Conservation (phyloP, 1,140 invertebrate species). For the Caenorhabditis latens region DNA sequence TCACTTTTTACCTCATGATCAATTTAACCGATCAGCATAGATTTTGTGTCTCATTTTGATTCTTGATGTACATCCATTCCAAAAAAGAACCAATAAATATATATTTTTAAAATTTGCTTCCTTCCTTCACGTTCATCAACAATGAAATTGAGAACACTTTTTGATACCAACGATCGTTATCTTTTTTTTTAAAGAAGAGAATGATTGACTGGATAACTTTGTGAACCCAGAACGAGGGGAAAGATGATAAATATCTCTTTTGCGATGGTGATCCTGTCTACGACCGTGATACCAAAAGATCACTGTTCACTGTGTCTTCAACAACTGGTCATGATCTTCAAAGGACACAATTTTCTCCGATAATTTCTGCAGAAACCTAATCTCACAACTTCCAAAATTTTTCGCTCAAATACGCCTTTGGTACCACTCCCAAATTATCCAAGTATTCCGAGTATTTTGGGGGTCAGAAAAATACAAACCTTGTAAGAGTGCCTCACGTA, state of each 20-base stretch:
- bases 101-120: background rate
- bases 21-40: slow-evolving; percentile 35
- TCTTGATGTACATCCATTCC: background rate
- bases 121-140: background rate
- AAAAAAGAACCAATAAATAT: background rate
- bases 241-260: background rate
- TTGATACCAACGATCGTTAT: slow-evolving; percentile 11
- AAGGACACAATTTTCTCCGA: background rate
- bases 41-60: background rate
- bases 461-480: slow-evolving; percentile 77
- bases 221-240: background rate
- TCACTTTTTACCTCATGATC: slow-evolving; percentile 6
- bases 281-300: slow-evolving; percentile 1
- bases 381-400: slow-evolving; percentile 16
- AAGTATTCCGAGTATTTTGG: background rate
- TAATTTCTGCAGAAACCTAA: background rate
- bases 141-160: slow-evolving; percentile 1
- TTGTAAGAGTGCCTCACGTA: slow-evolving; percentile 85
- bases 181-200: background rate
- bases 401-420: background rate
- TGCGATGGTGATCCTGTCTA: background rate
- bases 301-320: background rate
- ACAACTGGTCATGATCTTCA: slow-evolving; percentile 9
- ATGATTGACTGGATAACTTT: background rate
- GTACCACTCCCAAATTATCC: background rate